Base-by-base conservation (phyloP, 2,888 invertebrate species). In the Protonemura montana region DNA sequence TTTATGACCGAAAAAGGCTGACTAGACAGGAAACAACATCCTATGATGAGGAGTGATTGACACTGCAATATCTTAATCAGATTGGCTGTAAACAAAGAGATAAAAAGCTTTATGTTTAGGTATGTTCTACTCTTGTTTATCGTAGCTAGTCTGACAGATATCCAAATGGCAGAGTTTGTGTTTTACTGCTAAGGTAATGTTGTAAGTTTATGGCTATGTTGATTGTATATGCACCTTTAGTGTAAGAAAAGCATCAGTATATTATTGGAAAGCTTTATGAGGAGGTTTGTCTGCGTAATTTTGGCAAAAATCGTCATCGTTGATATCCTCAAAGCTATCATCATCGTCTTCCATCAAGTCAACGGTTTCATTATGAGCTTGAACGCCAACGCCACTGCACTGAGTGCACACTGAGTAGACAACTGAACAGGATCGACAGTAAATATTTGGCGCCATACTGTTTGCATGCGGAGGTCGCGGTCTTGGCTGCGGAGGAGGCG, bases 401-500 rank as follows among this genome's bases (percentile, higher is more conserved):
- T 16, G 25, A 13, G 76, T 28, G 76, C 81, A 86, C 25, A 86
- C 80, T 26, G n/a, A 25, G 30, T 86, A 81, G 5, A 81, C 59
- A 28, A 81, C n/a, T 2, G n/a, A 59, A 81, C 86, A 82, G 41
- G n/a, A 59, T 25, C 16, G 21, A 59, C 35, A 59, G 41, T 76
- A 80, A 25, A 81, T 41, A 90, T 88, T 91, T 0, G 89, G 89
- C 0, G 89, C 89, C 35, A 87, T 10, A 87, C 87, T 41, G 77
- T 27, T 81, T 0, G 85, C 28, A 10, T 59, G 59, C 27, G 76
- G 26, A 80, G n/a, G 29, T 80, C 86, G n/a, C 87, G 77, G 41
- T 87, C 87, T 28, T 87, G 88, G n/a, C 89, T 88, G 87, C 86
- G 89, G 86, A 88, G 87, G 86, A 91, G 91, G 91, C 82, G 92